Conservation (phyloP, 2,888 invertebrate species). For the Alcis repandata region DNA sequence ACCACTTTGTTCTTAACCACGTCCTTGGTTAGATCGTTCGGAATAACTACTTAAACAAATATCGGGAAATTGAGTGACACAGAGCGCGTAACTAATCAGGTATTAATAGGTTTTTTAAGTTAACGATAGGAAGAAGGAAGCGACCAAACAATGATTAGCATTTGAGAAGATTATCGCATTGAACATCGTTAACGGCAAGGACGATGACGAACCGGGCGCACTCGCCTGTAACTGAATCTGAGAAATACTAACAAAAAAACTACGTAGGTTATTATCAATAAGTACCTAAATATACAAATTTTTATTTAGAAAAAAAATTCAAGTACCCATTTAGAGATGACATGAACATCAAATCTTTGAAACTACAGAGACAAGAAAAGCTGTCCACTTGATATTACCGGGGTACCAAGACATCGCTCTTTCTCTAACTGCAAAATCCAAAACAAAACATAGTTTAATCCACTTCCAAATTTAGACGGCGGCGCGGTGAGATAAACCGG, state of each 20-base stretch:
- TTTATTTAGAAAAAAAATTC: too few species aligned
- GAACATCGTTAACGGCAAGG: constrained; percentile 65
- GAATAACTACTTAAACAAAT: constrained; percentile 6
- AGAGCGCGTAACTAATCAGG: not conserved
- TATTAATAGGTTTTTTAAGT: constrained; percentile 1
- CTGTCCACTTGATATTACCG: not conserved
- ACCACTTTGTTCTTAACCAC: not conserved
- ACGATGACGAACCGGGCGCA: constrained; percentile 56
- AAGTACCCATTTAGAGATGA: too few species aligned
- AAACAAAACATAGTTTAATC: constrained; percentile 12
- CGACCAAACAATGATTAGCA: constrained; percentile 45
- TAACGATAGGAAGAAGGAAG: constrained; percentile 27
- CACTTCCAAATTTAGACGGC: constrained; percentile 22
- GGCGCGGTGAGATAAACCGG: constrained; percentile 44
- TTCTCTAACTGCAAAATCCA: not conserved
- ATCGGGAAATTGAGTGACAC: not conserved
- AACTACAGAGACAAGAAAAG: too few species aligned
- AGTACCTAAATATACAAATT: too few species aligned
- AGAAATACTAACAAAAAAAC: too few species aligned
- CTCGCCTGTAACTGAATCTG: not conserved
- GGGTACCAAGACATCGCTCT: not conserved
- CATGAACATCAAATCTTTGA: too few species aligned
- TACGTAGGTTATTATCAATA: too few species aligned
- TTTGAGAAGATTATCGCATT: constrained; percentile 56
- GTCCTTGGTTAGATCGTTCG: not conserved